Conservation (phyloP, 2,797 vertebrate genomes). For the Adelosebastes latens region DNA sequence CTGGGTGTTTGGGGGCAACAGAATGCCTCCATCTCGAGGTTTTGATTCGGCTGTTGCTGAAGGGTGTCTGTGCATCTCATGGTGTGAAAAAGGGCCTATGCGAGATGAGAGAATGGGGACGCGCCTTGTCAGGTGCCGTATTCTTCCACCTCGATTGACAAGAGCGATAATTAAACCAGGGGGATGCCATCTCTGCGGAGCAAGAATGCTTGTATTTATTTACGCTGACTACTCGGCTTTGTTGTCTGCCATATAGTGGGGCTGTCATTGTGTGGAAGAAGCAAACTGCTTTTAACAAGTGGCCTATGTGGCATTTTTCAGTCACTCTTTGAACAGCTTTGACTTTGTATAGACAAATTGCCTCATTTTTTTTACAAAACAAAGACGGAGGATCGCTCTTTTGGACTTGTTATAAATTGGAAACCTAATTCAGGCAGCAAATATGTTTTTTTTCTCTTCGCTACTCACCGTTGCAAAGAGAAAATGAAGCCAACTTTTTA, state of each 20-base stretch:
- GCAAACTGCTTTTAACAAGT: conserved; percentile 55
- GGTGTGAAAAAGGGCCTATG: conserved; percentile 73
- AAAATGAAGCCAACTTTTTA: conserved; percentile 56
- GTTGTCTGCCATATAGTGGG: conserved; percentile 58
- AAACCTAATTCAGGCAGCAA: conserved; percentile 52
- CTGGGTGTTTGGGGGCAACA: conserved; percentile 73
- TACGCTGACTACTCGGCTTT: conserved; percentile 64
- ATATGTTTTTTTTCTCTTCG: conserved; percentile 30
- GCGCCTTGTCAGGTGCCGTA: conserved; percentile 75
- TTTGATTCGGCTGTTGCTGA: conserved; percentile 75
- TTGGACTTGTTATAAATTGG: conserved; percentile 50
- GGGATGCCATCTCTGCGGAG: conserved; percentile 71
- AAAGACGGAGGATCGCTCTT: conserved; percentile 43
- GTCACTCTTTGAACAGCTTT: conserved; percentile 35
- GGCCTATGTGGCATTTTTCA: conserved; percentile 47
- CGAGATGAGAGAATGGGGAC: conserved; percentile 77
- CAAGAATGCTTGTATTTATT: conserved; percentile 76
- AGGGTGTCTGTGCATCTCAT: conserved; percentile 77
- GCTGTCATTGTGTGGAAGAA: conserved; percentile 53
- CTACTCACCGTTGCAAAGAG: conserved; percentile 17
- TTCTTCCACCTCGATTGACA: conserved; percentile 81
- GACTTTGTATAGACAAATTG: conserved; percentile 44
- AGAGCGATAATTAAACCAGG: conserved; percentile 83
- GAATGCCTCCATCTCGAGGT: conserved; percentile 67
- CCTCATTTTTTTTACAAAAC: conserved; percentile 44